Evolutionary conservation across 2,888 invertebrate species (phyloP), one percentile per base, ranked within the genome.

Genomic region (Dioctria linearis): DNA sequence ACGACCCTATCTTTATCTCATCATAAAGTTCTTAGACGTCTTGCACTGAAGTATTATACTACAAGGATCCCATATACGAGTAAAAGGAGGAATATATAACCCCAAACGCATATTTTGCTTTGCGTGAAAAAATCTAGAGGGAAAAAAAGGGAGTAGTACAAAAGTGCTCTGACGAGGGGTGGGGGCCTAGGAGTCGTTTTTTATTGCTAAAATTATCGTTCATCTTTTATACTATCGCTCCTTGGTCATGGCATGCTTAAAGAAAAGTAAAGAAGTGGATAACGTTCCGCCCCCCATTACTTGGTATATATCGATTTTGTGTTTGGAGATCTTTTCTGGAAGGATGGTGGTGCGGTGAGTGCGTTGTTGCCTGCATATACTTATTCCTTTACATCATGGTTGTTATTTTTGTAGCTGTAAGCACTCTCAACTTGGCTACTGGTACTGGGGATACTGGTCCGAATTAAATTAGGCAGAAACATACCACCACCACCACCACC

Each of bases 401-500:
- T 39, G 37, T 63, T 63, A n/a, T 54, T 63, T 63, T 63, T 63
- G 63, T 25, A 9, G 39, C 39, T 37, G 40, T 63, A 37, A 51
- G 49, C 69, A 71, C 69, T 39, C 69, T 51, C 69, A 37, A 51
- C 39, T 63, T 37, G 40, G 3, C 11, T 25, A 25, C 46, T 37
- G 37, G 37, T 37, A n/a, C 76, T 63, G 63, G 25, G 25, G 25
- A 25, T 63, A 76, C 46, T 63, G 61, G 76, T 25, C 76, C 46
- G 76, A 76, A 76, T 76, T 76, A 76, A 76, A 76, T 76, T 76
- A 76, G 76, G 76, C 76, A 63, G 76, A 76, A 75, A 76, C 43
- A 76, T 57, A 59, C 39, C 71, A 54, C n/a, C 59, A 75, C 25
- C 25, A 59, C 39, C 71, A 54, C n/a, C 59, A 75, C 25, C 25